These are phyloP conservation scores for Oostethus manadensis DNA, from an alignment of 2,113 vertebrate species.

Conservation along the genomic window DNA sequence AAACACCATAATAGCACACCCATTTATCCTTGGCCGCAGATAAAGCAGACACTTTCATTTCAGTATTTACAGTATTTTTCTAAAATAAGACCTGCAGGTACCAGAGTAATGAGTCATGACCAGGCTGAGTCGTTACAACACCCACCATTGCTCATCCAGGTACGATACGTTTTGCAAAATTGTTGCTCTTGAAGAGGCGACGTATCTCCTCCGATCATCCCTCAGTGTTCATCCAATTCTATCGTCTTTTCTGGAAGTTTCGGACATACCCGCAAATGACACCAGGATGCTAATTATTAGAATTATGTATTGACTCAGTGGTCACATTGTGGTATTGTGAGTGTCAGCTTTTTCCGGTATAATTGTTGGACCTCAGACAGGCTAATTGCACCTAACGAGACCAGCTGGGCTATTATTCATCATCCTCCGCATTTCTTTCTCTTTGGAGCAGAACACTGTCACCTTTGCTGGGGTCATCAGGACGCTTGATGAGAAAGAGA, in stretches of 20 bases:
- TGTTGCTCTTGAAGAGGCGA: constrained; percentile 39
- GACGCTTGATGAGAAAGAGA: constrained; percentile 39
- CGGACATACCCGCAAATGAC: constrained; percentile 56
- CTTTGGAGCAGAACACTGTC: constrained; percentile 43
- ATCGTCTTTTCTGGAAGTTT: constrained; percentile 49
- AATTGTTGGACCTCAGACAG: constrained; percentile 74
- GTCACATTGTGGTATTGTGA: constrained; percentile 57
- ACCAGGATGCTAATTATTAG: constrained; percentile 69
- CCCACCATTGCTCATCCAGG: constrained; percentile 19
- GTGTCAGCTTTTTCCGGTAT: constrained; percentile 57
- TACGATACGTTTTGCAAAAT: constrained; percentile 59
- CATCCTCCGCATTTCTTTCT: constrained; percentile 61
- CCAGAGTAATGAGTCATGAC: background rate
- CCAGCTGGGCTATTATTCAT: constrained; percentile 73
- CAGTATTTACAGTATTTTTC: too few species aligned
- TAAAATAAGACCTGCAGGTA: too few species aligned
- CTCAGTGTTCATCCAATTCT: constrained; percentile 59
- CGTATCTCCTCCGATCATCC: constrained; percentile 37
- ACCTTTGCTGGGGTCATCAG: constrained; percentile 49
- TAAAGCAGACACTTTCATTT: too few species aligned
- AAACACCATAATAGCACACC: too few species aligned
- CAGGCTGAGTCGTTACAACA: constrained; percentile 32
- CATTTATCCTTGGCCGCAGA: too few species aligned
- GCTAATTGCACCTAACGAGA: constrained; percentile 68
- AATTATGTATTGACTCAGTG: constrained; percentile 74